Percentiles rank a stretch among this genome's conserved stretches.
Evolutionary conservation across 2,888 invertebrate genomes (phyloP).

Genomic region (Meiosimyza platycephala): DNA sequence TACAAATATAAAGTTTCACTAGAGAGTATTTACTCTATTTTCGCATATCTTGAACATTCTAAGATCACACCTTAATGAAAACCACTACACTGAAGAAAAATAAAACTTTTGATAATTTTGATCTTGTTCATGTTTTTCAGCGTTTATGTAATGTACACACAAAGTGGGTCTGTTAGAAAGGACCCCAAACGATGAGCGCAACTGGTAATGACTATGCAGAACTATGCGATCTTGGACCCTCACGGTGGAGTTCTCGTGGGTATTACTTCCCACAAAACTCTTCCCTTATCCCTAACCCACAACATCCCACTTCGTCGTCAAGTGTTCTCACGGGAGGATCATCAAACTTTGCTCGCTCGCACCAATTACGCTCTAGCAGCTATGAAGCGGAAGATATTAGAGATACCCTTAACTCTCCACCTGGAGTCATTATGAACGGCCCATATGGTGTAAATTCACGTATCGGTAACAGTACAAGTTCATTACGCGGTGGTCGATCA

Average conservation of each 20-base stretch:
- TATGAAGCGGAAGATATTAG: slow-evolving; percentile 68
- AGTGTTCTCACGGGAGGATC: slow-evolving; percentile 62
- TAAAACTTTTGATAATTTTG: too few relatives aligned
- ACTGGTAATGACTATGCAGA: slow-evolving; percentile 69
- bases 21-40: too few relatives aligned
- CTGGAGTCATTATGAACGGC: slow-evolving; percentile 54
- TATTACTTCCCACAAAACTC: slow-evolving; percentile 62
- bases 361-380: slow-evolving; percentile 63
- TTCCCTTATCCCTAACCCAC: slow-evolving; percentile 50
- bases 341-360: slow-evolving; percentile 57
- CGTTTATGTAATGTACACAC: slow-evolving; percentile 15
- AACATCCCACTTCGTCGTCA: slow-evolving; percentile 58
- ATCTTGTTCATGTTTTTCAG: not conserved
- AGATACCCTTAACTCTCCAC: slow-evolving; percentile 57
- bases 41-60: too few relatives aligned
- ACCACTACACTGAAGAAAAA: too few relatives aligned
- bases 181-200: slow-evolving; percentile 68
- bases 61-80: too few relatives aligned
- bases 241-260: slow-evolving; percentile 67
- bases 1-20: too few relatives aligned
- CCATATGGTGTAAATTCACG: slow-evolving; percentile 59
- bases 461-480: slow-evolving; percentile 66
- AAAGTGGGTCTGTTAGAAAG: slow-evolving; percentile 16
- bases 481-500: slow-evolving; percentile 69
- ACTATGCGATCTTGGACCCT: slow-evolving; percentile 68